A percentile compares a stretch with the other conserved stretches of the same genome.
Evolutionary conservation across 2,113 vertebrate genomes (phyloP).

Genomic region (Oxyura jamaicensis): DNA sequence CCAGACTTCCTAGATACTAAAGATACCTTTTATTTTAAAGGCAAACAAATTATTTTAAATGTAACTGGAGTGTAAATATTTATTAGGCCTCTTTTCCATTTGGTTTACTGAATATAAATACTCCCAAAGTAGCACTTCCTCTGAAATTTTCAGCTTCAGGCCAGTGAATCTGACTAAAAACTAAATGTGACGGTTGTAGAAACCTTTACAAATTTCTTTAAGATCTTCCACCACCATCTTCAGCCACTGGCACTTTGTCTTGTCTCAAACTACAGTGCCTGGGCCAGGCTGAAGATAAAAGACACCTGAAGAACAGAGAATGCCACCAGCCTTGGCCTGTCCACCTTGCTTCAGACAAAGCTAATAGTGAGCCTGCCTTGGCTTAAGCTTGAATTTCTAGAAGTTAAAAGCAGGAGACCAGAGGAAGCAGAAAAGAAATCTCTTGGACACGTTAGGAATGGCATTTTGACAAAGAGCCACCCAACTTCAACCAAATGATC

Average conservation of each 20-base stretch:
- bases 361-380: neutral
- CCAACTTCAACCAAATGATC: neutral
- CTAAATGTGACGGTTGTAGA: neutral
- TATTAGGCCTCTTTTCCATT: slow-evolving; percentile 23
- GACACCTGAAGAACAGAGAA: neutral
- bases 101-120: neutral
- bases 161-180: neutral
- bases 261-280: neutral
- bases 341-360: neutral
- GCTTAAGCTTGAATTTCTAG: neutral
- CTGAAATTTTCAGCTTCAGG: slow-evolving; percentile 11
- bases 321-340: neutral
- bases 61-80: slow-evolving; percentile 51
- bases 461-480: neutral
- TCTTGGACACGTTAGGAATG: neutral
- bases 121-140: neutral
- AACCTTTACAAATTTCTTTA: neutral
- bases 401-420: neutral
- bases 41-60: slow-evolving; percentile 60
- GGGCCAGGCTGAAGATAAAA: neutral
- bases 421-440: neutral
- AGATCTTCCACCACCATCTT: neutral
- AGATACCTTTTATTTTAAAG: slow-evolving; percentile 48
- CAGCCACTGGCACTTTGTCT: neutral
- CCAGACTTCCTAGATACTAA: slow-evolving; percentile 11